Conservation (phyloP, 2,113 vertebrate species). For the Gyps fulvus region DNA sequence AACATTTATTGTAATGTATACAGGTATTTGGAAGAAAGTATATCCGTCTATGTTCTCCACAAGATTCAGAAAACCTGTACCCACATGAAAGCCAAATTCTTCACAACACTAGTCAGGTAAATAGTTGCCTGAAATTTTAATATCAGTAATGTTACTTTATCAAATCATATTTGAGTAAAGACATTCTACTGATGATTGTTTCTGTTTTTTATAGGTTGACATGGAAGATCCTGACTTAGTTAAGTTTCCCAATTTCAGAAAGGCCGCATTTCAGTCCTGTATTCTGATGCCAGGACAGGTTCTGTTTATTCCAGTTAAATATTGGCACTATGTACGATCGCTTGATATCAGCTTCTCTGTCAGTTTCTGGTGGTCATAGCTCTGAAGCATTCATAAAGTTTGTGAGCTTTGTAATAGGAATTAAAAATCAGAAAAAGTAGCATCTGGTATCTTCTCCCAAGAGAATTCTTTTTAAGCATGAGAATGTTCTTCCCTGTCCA, state of each 20-base stretch:
- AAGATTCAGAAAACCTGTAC: slow-evolving; percentile 85
- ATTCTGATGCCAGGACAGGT: slow-evolving; percentile 87
- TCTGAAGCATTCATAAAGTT: neutral
- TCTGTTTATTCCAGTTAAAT: slow-evolving; percentile 87
- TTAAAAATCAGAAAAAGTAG: neutral
- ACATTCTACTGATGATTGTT: neutral
- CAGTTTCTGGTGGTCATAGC: slow-evolving; percentile 97
- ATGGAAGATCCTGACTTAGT: slow-evolving; percentile 84
- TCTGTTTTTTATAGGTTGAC: slow-evolving; percentile 79
- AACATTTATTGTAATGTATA: neutral
- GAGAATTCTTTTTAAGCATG: neutral
- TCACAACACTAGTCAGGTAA: slow-evolving; percentile 96
- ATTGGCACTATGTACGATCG: slow-evolving; percentile 93
- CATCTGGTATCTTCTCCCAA: neutral
- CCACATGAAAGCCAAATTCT: slow-evolving; percentile 88
- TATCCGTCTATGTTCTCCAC: slow-evolving; percentile 84
- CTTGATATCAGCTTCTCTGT: slow-evolving; percentile 93
- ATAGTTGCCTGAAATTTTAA: neutral
- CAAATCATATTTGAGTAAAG: neutral
- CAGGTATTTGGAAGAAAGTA: slow-evolving; percentile 94
- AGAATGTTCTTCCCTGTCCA: neutral
- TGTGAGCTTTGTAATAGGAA: neutral
- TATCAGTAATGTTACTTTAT: neutral
- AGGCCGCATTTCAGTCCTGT: slow-evolving; percentile 83
- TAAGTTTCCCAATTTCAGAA: slow-evolving; percentile 84